Evolutionary conservation across 2,888 invertebrate genomes (phyloP).

Genomic region (Ennomos fuscantarius): DNA sequence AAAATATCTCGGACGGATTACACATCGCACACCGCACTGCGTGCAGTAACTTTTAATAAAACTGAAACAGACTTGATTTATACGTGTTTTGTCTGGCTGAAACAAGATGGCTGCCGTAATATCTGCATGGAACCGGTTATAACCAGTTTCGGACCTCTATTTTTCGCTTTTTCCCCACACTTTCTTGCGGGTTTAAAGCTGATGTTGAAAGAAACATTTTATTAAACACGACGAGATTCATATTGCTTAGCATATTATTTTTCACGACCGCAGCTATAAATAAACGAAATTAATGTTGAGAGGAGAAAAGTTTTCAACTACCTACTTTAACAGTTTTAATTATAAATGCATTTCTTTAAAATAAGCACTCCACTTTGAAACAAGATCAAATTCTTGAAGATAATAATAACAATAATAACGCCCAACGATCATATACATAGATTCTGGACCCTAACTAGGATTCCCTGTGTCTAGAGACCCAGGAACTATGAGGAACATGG

Average conservation of each 20-base stretch:
- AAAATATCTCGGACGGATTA: slow-evolving; percentile 41
- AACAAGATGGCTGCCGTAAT: slow-evolving; percentile 71
- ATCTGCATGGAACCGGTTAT: slow-evolving; percentile 65
- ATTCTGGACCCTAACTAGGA: too few relatives aligned
- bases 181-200: slow-evolving; percentile 56
- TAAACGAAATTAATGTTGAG: neutral
- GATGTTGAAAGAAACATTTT: slow-evolving; percentile 52
- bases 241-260: slow-evolving; percentile 35
- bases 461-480: too few relatives aligned
- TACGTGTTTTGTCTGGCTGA: slow-evolving; percentile 68
- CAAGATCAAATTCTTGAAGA: too few relatives aligned
- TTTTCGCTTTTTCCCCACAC: slow-evolving; percentile 59
- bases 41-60: slow-evolving; percentile 64
- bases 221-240: slow-evolving; percentile 47
- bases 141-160: slow-evolving; percentile 59
- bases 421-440: too few relatives aligned
- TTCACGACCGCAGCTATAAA: slow-evolving; percentile 11
- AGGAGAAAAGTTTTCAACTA: neutral
- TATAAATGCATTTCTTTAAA: too few relatives aligned
- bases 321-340: neutral
- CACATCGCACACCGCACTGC: slow-evolving; percentile 37
- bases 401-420: too few relatives aligned
- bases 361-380: too few relatives aligned
- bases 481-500: too few relatives aligned
- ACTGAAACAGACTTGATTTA: slow-evolving; percentile 68